Evolutionary conservation across 2,113 vertebrate genomes (phyloP), one percentile per base, ranked within the genome.

Genomic region (Cheirogaleus medius): DNA sequence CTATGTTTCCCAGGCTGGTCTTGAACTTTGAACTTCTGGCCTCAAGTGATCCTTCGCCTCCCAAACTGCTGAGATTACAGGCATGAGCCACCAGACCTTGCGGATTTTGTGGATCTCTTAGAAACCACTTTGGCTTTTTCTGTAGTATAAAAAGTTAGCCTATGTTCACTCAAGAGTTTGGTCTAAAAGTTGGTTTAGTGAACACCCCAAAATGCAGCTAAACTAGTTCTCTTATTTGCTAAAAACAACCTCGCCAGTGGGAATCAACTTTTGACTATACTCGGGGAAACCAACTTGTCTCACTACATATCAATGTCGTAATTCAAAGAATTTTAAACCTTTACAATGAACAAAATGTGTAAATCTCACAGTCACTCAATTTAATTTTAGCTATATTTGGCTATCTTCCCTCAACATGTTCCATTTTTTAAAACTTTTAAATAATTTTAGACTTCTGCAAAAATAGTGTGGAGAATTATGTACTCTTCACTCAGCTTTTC

Each of bases 301-400:
- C 29, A 56, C 49, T 25, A 74, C 14, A 4, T 39, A 56, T 6
- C 54, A 52, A 39, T 96, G 77, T 88, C 32, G 58, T 49, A 88
- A 77, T 90, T 97, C 71, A 89, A 84, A 66, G 47, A 73, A 42
- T 87, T 94, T 94, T 82, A 88, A 73, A 91, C 18, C n/a, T 95
- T 54, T 66, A 96, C 47, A 77, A 77, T 86, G 27, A 93, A 27
- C 49, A 92, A 89, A 91, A 77, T 83, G 18, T 69, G 3, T 87
- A 71, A 63, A 77, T 80, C 18, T 87, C 15, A 47, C 21, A 39
- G 76, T 68, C 37, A 42, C 23, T 93, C 7, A 78, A 11, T 91
- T 94, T 91, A 73, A 60, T 86, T 60, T 93, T 84, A 97, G 76
- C 42, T 90, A 32, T 47, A 80, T 94, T 93, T 56, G 63, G 34